Percentiles rank a stretch among this genome's conserved stretches.
Conservation (phyloP, 2,797 vertebrate genomes). For the Peromyscus eremicus region DNA sequence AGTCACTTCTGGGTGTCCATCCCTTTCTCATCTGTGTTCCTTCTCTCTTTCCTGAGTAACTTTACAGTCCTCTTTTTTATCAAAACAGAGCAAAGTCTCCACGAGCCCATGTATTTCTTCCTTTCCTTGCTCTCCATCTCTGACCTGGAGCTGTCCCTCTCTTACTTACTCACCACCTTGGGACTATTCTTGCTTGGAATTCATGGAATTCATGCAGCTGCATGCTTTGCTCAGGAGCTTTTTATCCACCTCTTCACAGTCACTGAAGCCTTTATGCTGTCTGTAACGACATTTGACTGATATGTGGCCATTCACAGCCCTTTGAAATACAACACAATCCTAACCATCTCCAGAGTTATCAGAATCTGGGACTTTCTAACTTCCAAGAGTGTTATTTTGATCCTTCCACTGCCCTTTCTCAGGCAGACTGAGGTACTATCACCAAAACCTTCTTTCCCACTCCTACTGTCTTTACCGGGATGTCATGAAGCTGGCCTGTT, state of each 20-base stretch:
- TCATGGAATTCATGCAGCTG: background rate
- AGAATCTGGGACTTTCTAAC: background rate
- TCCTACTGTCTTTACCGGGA: background rate
- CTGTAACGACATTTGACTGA: background rate
- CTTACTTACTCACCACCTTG: constrained; percentile 45
- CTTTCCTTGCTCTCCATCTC: constrained; percentile 64
- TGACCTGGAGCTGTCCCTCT: constrained; percentile 15
- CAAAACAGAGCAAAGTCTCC: constrained; percentile 62
- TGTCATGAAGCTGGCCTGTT: background rate
- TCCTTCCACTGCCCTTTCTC: background rate
- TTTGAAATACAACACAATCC: background rate
- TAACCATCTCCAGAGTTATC: background rate
- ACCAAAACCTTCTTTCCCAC: background rate
- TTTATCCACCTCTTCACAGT: background rate
- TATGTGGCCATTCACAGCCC: background rate
- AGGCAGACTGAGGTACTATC: background rate
- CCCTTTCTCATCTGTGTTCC: constrained; percentile 34
- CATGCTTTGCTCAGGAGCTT: background rate
- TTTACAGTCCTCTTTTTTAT: constrained; percentile 41
- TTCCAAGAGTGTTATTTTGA: background rate
- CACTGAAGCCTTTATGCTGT: background rate
- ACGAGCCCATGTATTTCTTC: background rate
- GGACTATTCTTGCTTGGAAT: background rate
- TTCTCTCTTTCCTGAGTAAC: constrained; percentile 54
- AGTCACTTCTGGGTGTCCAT: constrained; percentile 57